Percentiles rank a stretch among this genome's conserved stretches.
Evolutionary conservation across 2,888 invertebrate species (phyloP).

Genomic region (Holacanthella duospinosa): DNA sequence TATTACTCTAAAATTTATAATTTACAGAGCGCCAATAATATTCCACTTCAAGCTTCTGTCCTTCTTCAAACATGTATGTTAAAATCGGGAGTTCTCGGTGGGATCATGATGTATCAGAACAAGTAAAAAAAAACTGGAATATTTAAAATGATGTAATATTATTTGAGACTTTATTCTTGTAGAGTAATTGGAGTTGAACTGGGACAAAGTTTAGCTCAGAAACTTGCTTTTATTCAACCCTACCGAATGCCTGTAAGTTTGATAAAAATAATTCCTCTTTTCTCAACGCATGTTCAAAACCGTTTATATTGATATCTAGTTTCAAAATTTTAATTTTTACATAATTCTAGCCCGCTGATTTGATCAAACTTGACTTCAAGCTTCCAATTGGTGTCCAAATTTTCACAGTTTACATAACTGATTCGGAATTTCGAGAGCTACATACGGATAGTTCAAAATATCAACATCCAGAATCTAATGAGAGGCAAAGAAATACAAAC

Average conservation of each 20-base stretch:
- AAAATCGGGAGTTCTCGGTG: slow-evolving; percentile 67
- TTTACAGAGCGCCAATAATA: slow-evolving; percentile 67
- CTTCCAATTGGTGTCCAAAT: slow-evolving; percentile 72
- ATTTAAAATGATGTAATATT: too few relatives aligned
- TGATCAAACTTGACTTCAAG: slow-evolving; percentile 54
- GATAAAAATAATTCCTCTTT: not conserved
- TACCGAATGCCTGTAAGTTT: slow-evolving; percentile 58
- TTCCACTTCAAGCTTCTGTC: slow-evolving; percentile 77
- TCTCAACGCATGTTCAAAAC: not conserved
- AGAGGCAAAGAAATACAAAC: not conserved
- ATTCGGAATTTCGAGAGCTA: slow-evolving; percentile 45
- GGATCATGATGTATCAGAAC: slow-evolving; percentile 75
- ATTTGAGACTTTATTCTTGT: slow-evolving; percentile 37
- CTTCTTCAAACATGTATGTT: slow-evolving; percentile 73
- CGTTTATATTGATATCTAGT: not conserved
- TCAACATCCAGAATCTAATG: slow-evolving; percentile 18
- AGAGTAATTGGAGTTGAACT: slow-evolving; percentile 74
- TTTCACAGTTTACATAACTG: slow-evolving; percentile 61
- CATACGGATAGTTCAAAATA: slow-evolving; percentile 21
- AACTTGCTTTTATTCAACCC: slow-evolving; percentile 69
- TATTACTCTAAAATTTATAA: too few relatives aligned
- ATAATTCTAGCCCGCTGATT: slow-evolving; percentile 51
- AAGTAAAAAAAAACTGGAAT: too few relatives aligned
- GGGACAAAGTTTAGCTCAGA: slow-evolving; percentile 61
- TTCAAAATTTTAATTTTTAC: not conserved